phyloP scores from a whole-genome alignment of 2,113 vertebrate species.

The Pithys albifrons region DNA sequence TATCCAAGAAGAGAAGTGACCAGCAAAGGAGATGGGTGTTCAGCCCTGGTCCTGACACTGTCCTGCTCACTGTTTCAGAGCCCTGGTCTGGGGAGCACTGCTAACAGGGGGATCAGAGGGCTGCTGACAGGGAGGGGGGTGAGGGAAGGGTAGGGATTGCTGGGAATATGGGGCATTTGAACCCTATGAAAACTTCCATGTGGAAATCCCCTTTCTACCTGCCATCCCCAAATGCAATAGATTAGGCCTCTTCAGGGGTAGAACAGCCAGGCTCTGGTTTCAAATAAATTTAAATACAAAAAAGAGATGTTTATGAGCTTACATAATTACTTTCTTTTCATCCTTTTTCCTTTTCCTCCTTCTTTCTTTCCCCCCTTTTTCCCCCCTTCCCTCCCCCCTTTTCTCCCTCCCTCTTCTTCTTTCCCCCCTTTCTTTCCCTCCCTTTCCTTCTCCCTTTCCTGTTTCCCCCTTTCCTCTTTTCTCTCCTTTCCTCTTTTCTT shows the following conservation, averaged over 20 bases:
- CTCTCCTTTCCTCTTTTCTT: not conserved
- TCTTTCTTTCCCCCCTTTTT: rapidly evolving
- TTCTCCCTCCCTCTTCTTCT: not conserved
- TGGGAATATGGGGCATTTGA: not conserved
- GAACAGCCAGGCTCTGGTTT: not conserved
- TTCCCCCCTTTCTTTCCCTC: not conserved
- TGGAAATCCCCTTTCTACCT: not conserved
- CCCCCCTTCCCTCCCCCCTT: too few relatives aligned
- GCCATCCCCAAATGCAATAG: not conserved
- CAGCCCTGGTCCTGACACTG: not conserved
- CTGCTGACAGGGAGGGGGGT: not conserved
- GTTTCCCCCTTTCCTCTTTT: rapidly evolving
- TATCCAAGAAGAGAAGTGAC: not conserved
- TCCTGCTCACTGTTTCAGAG: not conserved
- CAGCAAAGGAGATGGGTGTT: not conserved
- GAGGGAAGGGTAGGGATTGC: not conserved
- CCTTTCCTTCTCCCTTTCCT: not conserved
- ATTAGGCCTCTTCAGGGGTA: not conserved
- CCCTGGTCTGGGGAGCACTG: not conserved
- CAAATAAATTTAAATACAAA: not conserved
- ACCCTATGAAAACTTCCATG: rapidly evolving
- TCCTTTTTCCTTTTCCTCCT: too few relatives aligned
- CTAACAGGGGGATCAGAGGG: not conserved
- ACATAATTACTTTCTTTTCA: not conserved
- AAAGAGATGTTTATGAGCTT: not conserved